Evolutionary conservation across 2,888 invertebrate species (phyloP).

Genomic region (Pomacea canaliculata): DNA sequence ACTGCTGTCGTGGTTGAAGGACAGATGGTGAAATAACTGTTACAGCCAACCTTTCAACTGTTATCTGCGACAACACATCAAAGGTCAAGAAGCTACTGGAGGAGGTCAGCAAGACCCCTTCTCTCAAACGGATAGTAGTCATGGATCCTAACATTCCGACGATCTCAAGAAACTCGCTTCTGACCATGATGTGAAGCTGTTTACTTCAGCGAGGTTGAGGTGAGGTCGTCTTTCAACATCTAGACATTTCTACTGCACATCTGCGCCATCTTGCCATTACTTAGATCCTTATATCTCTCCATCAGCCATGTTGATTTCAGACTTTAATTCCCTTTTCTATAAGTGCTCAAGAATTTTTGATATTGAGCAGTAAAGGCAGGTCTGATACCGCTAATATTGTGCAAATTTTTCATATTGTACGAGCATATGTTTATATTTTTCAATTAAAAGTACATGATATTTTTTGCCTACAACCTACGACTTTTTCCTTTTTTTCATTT

Average conservation of each 20-base stretch:
- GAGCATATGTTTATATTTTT: too few relatives aligned
- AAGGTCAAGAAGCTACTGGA: conserved; percentile 89
- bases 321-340: too few relatives aligned
- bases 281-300: neutral
- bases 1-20: neutral
- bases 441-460: too few relatives aligned
- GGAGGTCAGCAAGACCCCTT: conserved; percentile 79
- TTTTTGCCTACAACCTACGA: too few relatives aligned
- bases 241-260: too few relatives aligned
- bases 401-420: too few relatives aligned
- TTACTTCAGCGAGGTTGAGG: conserved; percentile 88
- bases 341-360: too few relatives aligned
- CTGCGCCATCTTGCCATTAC: too few relatives aligned
- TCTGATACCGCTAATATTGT: too few relatives aligned
- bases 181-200: conserved; percentile 84
- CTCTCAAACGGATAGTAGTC: conserved; percentile 85
- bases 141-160: conserved; percentile 82
- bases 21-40: neutral
- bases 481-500: neutral
- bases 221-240: conserved; percentile 25
- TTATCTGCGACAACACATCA: conserved; percentile 90
- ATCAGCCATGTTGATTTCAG: too few relatives aligned
- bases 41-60: conserved; percentile 86
- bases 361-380: too few relatives aligned
- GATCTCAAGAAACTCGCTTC: conserved; percentile 85